Base-by-base conservation (phyloP, 2,888 invertebrate genomes). In the Lymantria dispar region DNA sequence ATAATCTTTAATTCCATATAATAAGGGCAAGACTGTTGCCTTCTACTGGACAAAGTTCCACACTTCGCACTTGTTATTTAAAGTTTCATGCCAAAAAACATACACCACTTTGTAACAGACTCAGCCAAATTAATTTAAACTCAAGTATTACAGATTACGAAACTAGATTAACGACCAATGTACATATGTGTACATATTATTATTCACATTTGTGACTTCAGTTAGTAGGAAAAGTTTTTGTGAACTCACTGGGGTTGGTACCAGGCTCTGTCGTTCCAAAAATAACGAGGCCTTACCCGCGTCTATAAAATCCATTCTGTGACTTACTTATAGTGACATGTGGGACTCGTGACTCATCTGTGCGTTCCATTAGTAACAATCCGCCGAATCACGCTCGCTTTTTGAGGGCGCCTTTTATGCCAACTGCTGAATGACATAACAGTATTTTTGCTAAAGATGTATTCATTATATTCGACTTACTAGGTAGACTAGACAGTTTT, bases 281-380 rank as follows among this genome's bases (percentile, higher is more conserved):
- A 70, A 74, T 74, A 79, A 68, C 74, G 68, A 68, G 58, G 56
- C 68, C 64, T 51, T 56, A 70, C 72, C 72, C 73, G 68, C 74
- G 70, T 72, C 72, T 72, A 68, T 74, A 74, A 72, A 73, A 74
- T 74, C 70, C 72, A 69, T 66, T 64, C 69, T 70, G 70, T 72
- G 70, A 76, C 75, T 78, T 76, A 75, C 72, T 74, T 72, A 70
- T 68, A 76, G 75, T 78, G 80, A 79, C 83, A 85, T 81, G 78
- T 75, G 83, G 80, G 78, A 74, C 74, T 73, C 76, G 74, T 80
- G 83, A 83, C 73, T 85, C 83, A 85, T 83, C 80, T 80, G 79
- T 71, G 78, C 71, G 78, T 80, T 86, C 85, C 86, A 86, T 89
- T 87, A 87, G 81, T 74, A 75, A 76, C 76, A 80, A 78, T 80